Evolutionary conservation across 2,888 invertebrate species (phyloP), one percentile per base, ranked within the genome.

Genomic region (Papilio elwesi): DNA sequence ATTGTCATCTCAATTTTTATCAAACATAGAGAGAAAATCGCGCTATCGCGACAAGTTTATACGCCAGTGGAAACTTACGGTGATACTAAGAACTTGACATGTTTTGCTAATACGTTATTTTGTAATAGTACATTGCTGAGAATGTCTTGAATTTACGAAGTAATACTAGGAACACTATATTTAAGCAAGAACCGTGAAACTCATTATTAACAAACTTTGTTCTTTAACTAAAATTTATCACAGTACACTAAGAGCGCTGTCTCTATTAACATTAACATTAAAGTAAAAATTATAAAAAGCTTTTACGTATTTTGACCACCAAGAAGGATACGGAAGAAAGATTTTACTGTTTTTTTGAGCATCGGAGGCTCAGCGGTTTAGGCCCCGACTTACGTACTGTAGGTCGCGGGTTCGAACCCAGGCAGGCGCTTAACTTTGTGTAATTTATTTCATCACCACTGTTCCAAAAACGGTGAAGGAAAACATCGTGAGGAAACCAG

Each of bases 271-370:
- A 43, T 49, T 49, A 11, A 49, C 59, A 15, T 62, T 62, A 43
- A 62, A n/a, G n/a, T 38, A 11, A 15, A 43, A 62, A 62, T 43
- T 62, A 15, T 62, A 62, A 62, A 62, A 62, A 11, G 59, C 43
- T 62, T 62, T 62, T 62, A 49, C 49, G 12, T 12, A 62, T 15
- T 62, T 59, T 13, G 26, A 26, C 26, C 11, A 59, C 38, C 38
- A 59, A 59, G n/a, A n/a, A 36, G 6, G 47, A 49, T 36, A 57
- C 3, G 10, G 10, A 59, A 43, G n/a, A 38, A 59, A 12, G 38
- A 6, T 59, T 59, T 59, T 43, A 26, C 26, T 26, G 26, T 26
- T 26, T n/a, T n/a, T n/a, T n/a, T n/a, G n/a, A n/a, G n/a, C n/a
- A n/a, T n/a, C n/a, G n/a, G n/a, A n/a, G n/a, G n/a, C n/a, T n/a